Evolutionary conservation across 2,113 vertebrate species (phyloP).

Genomic region (Rhodinocichla rosea): DNA sequence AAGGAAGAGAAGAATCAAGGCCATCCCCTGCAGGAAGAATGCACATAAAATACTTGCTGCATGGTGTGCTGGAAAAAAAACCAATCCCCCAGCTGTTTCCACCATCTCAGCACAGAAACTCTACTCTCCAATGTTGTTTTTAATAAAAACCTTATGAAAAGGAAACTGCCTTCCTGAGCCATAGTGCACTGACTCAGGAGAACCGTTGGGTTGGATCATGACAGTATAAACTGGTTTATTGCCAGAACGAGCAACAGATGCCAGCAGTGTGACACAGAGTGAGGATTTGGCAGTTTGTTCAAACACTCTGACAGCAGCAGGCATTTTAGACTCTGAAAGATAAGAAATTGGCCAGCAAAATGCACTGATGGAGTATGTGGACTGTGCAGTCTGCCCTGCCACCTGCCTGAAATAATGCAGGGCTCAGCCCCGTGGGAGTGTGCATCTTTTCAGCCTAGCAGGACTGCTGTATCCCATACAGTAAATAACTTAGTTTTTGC

Average conservation of each 20-base stretch:
- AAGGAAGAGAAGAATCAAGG: conserved; percentile 20
- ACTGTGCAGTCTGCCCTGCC: background rate
- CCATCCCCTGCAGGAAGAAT: conserved; percentile 17
- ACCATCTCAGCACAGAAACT: conserved; percentile 2
- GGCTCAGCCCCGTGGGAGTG: background rate
- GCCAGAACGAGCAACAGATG: conserved; percentile 61
- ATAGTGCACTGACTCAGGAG: background rate
- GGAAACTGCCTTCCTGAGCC: background rate
- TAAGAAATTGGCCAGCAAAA: conserved; percentile 63
- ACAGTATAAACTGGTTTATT: conserved; percentile 59
- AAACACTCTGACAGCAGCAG: conserved; percentile 54
- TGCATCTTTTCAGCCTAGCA: background rate
- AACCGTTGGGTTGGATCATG: conserved; percentile 36
- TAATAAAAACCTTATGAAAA: conserved; percentile 37
- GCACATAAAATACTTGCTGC: background rate
- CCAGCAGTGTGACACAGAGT: conserved; percentile 37
- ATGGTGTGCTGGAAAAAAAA: background rate
- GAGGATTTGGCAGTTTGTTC: conserved; percentile 57
- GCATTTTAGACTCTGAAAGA: conserved; percentile 55
- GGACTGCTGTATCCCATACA: background rate
- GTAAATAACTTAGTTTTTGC: background rate
- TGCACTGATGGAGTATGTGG: conserved; percentile 13
- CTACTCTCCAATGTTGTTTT: conserved; percentile 39
- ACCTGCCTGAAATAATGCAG: conserved; percentile 40
- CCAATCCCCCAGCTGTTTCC: background rate